These are phyloP conservation scores for Prosopocoilus inquinatus DNA, from an alignment of 2,888 invertebrate species.

Conservation along the genomic window DNA sequence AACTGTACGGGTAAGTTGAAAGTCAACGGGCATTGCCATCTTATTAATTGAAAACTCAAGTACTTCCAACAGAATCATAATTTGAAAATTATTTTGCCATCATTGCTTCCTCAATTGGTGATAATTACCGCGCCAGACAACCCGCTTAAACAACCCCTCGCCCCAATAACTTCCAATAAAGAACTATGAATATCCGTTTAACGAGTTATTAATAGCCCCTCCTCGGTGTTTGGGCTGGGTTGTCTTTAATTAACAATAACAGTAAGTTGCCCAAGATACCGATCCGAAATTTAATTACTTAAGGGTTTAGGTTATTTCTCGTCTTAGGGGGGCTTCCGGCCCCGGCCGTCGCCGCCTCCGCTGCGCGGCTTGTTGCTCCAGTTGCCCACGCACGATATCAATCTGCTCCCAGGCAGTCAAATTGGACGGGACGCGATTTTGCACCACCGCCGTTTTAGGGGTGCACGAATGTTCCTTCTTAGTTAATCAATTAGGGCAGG, in stretches of 20 bases:
- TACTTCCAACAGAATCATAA: no score
- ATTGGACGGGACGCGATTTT: no score
- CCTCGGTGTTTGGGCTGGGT: slow-evolving; percentile 20
- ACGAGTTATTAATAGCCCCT: slow-evolving; percentile 28
- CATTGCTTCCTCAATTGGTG: no score
- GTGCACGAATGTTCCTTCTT: no score
- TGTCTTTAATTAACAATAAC: slow-evolving; percentile 37
- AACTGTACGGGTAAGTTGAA: no score
- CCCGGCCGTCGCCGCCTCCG: neutral
- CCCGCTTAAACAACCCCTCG: neutral
- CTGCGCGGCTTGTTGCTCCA: neutral
- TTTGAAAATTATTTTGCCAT: no score
- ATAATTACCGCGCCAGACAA: no score
- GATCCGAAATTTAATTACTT: slow-evolving; percentile 18
- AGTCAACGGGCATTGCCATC: no score
- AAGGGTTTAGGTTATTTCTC: slow-evolving; percentile 10
- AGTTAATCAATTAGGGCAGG: no score
- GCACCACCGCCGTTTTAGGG: no score
- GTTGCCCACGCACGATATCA: neutral
- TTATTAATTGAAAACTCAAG: no score
- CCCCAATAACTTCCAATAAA: slow-evolving; percentile 11
- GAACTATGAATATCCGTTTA: slow-evolving; percentile 27
- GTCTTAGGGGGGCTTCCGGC: slow-evolving; percentile 1
- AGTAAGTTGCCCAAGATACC: slow-evolving; percentile 30
- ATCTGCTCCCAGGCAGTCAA: no score